Evolutionary conservation across 2,113 vertebrate species (phyloP), one percentile per base, ranked within the genome.

Genomic region (Verasper variegatus): DNA sequence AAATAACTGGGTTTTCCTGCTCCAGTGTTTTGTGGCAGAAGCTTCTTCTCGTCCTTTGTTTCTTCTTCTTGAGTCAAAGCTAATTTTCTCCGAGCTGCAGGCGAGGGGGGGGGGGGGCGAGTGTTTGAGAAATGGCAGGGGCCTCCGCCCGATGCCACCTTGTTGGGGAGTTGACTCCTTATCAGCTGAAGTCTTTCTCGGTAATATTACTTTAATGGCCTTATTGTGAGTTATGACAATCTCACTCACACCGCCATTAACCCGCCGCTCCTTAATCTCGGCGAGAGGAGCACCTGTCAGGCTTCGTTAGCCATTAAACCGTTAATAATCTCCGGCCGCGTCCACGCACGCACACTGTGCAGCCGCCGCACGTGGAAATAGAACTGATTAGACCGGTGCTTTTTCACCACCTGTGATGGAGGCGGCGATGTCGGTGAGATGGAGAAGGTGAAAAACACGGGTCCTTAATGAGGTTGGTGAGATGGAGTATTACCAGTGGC

Each of bases 201-300:
- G 76, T 90, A 90, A 93, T 93, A 89, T 89, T 71, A 75, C 87
- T 92, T 92, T 94, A 94, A 94, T 92, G 89, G 85, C 82, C 80
- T 87, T 84, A 83, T 92, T 91, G 88, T 94, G 92, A 94, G 88
- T 94, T 94, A 94, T 92, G 93, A 90, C 91, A 90, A 93, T 90
- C 87, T 91, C 79, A 79, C 71, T 86, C 87, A 75, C 81, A 82
- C 82, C 57, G 68, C 87, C 91, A 92, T 94, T 94, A 94, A 92
- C 91, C 73, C 81, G n/a, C 24, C 42, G 67, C 70, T 92, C 79
- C 91, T 94, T 87, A 89, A 92, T 93, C 91, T 93, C 83, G 14
- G 71, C 37, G 52, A 84, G 90, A 92, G 82, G 86, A 92, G 89
- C 86, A 91, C 86, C 91, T 90, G 89, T 92, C 92, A 91, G 86